These are phyloP conservation scores for Pyrrhosoma nymphula DNA, from an alignment of 2,888 invertebrate genomes.

Conservation along the genomic window DNA sequence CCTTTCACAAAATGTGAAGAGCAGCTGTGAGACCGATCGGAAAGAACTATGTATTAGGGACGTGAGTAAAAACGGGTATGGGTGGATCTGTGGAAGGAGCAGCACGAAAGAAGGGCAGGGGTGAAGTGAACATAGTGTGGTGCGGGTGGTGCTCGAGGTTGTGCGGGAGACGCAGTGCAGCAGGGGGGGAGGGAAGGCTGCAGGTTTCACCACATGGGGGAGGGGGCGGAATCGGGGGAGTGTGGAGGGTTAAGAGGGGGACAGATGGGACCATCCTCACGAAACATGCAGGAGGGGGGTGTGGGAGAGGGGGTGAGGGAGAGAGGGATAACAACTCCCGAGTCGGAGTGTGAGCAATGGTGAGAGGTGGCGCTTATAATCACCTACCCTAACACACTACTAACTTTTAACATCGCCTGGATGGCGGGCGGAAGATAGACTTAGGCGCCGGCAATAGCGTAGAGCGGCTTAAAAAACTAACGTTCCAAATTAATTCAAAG, in stretches of 20 bases:
- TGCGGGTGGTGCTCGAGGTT: not conserved
- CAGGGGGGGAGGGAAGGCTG: slow-evolving; percentile 70
- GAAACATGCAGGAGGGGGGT: slow-evolving; percentile 77
- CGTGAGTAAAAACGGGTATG: not conserved
- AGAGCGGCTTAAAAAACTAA: too few relatives aligned
- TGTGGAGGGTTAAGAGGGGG: slow-evolving; percentile 71
- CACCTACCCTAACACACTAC: not conserved
- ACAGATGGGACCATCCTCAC: slow-evolving; percentile 71
- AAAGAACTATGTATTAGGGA: not conserved
- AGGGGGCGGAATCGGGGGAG: slow-evolving; percentile 72
- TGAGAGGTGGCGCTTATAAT: not conserved
- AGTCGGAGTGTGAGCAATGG: not conserved
- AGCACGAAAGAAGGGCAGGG: slow-evolving; percentile 74
- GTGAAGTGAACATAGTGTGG: slow-evolving; percentile 68
- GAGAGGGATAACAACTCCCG: not conserved
- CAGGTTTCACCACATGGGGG: slow-evolving; percentile 72
- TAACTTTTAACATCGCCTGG: slow-evolving; percentile 71
- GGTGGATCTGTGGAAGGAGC: slow-evolving; percentile 76
- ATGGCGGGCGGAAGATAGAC: slow-evolving; percentile 72
- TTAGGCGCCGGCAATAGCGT: too few relatives aligned
- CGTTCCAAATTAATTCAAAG: too few relatives aligned
- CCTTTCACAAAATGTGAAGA: slow-evolving; percentile 21
- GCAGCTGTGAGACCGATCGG: not conserved
- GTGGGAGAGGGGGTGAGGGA: slow-evolving; percentile 72
- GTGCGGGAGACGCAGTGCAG: slow-evolving; percentile 69